Evolutionary conservation across 2,888 invertebrate species (phyloP), one percentile per base, ranked within the genome.

Genomic region (Tachina lurida): DNA sequence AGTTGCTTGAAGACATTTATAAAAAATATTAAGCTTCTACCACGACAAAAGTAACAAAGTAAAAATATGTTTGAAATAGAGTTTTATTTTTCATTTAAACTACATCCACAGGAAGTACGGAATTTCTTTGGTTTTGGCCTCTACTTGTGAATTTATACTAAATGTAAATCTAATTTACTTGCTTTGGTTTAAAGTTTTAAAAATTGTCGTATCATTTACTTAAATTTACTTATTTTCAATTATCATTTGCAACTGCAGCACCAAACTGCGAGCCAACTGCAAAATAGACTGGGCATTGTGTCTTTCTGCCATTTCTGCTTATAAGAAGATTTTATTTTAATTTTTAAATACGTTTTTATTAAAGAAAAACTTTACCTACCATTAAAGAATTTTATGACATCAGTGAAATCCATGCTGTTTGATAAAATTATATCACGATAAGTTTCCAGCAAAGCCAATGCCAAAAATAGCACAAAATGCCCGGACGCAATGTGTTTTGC

Each of bases 331-430:
- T 39, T 47, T 13, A 12, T 80, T 12, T 68, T 17, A 49, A 60
- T 17, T 17, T 2, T 10, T 10, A 8, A 19, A 54, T 19, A 7
- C 5, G 7, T 31, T 31, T 31, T 31, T 7, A 7, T 31, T 1
- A 31, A 31, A 31, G 31, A 5, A 31, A 31, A 5, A 31, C 31
- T 31, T 15, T n/a, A 90, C 93, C 93, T 91, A 98, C 98, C 98
- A 93, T 98, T 98, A 91, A 98, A 98, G 93, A 98, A 98, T 91
- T 98, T 98, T 91, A 98, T 98, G 91, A 98, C 97, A 92, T 98
- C 98, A 0, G 98, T 98, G 92, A 98, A 98, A 93, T 98, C 98
- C 98, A 98, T 98, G 88, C 96, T 95, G 93, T 98, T 98, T 68
- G 97, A 96, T 63, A 98, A 94, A 87, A 98, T 97, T 89, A 98